Evolutionary conservation across 2,888 invertebrate species (phyloP), one percentile per base, ranked within the genome.

Genomic region (Camponotus fellah): DNA sequence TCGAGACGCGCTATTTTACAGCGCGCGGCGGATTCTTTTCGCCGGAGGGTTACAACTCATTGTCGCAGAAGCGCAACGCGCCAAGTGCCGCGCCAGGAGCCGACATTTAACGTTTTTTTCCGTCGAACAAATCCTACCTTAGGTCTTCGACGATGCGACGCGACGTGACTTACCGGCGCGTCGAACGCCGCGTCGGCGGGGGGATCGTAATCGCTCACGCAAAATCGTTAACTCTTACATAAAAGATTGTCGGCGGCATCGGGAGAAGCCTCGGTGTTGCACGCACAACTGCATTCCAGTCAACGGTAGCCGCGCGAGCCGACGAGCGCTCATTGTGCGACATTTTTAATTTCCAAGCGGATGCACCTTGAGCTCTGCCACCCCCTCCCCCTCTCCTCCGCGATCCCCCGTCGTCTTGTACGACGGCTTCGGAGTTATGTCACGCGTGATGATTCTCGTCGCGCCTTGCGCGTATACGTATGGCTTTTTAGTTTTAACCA

Each of bases 341-440:
- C 90, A 91, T 89, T 90, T 90, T 91, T 89, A 88, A 91, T 92
- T 93, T 93, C 93, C 93, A 93, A 91, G 90, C 92, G 93, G 93
- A 90, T 93, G 92, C 92, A 89, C 91, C 92, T 91, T 91, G 91
- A 92, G 92, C 89, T 26, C 58, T 40, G 26, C 40, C 86, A 81
- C 82, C 83, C 88, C 68, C 74, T 76, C 71, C 88, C 46, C 62
- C 76, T 84, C 76, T 64, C 34, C 17, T 65, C 85, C 60, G 82
- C 86, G 82, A 85, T 60, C 53, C 21, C 72, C 69, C 46, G 10
- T 58, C 46, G 49, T 60, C 71, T 82, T 79, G 83, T 82, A 62
- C 72, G 72, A 79, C 82, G 88, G 89, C 89, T 93, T 90, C 90
- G 91, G 88, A 91, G 89, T 88, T 91, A 91, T 89, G 85, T 92